Evolutionary conservation across 2,888 invertebrate genomes (phyloP).

Genomic region (Eubasilissa splendida): DNA sequence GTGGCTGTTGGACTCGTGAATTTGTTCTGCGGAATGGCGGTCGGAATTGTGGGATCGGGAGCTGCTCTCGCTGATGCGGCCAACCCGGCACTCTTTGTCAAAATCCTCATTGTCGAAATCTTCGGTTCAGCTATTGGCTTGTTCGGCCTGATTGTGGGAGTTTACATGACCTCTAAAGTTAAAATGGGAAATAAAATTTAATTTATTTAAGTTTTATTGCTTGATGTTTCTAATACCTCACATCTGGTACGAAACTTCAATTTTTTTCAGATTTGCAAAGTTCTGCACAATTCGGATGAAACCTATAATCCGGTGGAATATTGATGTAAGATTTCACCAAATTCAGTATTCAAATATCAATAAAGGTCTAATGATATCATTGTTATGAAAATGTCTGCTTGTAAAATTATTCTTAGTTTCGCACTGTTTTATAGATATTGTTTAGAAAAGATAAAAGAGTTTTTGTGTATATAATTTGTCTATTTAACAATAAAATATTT

Average conservation of each 20-base stretch:
- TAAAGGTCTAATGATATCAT: background rate
- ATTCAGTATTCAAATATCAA: background rate
- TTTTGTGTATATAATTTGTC: no score
- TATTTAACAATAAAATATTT: no score
- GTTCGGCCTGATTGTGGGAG: conserved; percentile 98
- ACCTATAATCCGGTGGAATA: no score
- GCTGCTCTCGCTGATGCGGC: conserved; percentile 99
- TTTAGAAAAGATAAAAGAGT: no score
- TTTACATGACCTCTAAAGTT: conserved; percentile 90
- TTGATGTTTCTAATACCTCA: no score
- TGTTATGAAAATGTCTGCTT: background rate
- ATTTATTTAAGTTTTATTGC: conserved; percentile 32
- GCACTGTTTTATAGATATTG: background rate
- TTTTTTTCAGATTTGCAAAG: no score
- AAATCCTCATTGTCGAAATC: conserved; percentile 98
- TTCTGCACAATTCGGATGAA: no score
- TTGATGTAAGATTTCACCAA: no score
- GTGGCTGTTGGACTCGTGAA: conserved; percentile 96
- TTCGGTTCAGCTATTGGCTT: conserved; percentile 99
- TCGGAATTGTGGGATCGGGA: conserved; percentile 98
- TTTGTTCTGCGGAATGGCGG: conserved; percentile 93
- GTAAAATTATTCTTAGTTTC: background rate
- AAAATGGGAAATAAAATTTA: conserved; percentile 81
- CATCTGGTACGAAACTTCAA: no score
- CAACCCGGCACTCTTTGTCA: conserved; percentile 95